Evolutionary conservation across 2,113 vertebrate genomes (phyloP), one percentile per base, ranked within the genome.

Genomic region (Cavia aperea): DNA sequence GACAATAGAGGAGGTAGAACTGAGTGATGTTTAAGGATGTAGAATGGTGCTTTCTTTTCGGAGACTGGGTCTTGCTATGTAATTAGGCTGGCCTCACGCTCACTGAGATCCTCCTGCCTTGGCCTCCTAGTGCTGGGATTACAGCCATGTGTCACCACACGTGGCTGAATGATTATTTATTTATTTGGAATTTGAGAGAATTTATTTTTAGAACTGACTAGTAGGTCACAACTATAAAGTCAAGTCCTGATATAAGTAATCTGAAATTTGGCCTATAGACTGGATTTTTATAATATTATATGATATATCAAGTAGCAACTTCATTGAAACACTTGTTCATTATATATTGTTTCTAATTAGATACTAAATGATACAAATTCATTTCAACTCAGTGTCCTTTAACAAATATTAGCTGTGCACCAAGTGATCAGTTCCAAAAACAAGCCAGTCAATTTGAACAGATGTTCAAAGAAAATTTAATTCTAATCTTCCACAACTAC

Each of bases 191-290:
- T 93, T 72, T 94, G 81, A 93, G 33, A 49, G 56, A 39, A 66
- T 93, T 85, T 93, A 94, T 94, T 95, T 94, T 96, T 91, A 92
- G 78, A 73, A 66, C 31, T 88, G 31, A 82, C 18, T 90, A 92
- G 39, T 92, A 86, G 92, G 78, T 96, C 93, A 93, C 92, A 93
- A 88, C 95, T 95, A 56, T 87, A 56, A 92, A 93, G 85, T 65
- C 66, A 73, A 90, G 66, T 75, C 51, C 43, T 89, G 23, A 18
- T 73, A 88, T 82, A 93, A 84, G 84, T 77, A 68, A 78, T 65
- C 56, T 88, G 39, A 65, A 81, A 92, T 86, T 54, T 90, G 43
- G 16, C 72, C 78, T 92, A n/a, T 7, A 21, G 86, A 81, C 72
- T 93, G 19, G 54, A 58, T 39, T 95, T 91, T 2, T 89, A 2